Conservation (phyloP, 2,113 vertebrate genomes). For the Stigmatopora argus region DNA sequence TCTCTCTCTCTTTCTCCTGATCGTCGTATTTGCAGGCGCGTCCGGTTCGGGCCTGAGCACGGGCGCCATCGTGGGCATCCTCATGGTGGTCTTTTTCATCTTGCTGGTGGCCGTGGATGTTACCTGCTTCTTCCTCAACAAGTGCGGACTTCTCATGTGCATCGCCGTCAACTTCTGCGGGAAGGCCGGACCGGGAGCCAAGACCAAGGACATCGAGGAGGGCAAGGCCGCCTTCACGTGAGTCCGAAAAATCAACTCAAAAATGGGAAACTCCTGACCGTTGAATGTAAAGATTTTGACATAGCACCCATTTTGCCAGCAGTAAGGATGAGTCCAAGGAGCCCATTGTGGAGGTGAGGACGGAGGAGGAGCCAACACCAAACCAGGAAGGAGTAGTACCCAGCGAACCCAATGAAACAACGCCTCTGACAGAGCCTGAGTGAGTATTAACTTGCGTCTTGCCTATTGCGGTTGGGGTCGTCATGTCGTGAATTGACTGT, state of each 20-base stretch:
- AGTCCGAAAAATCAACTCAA: slow-evolving; percentile 45
- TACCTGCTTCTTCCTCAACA: slow-evolving; percentile 98
- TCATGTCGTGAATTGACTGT: too few relatives aligned
- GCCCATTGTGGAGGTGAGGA: slow-evolving; percentile 94
- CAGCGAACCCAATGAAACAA: slow-evolving; percentile 95
- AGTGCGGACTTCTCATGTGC: slow-evolving; percentile 97
- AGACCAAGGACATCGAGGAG: slow-evolving; percentile 95
- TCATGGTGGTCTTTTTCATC: slow-evolving; percentile 88
- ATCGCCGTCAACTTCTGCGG: slow-evolving; percentile 94
- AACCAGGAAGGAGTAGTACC: slow-evolving; percentile 87
- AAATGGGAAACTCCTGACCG: too few relatives aligned
- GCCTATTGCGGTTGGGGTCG: not conserved
- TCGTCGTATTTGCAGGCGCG: slow-evolving; percentile 39
- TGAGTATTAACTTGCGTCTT: slow-evolving; percentile 59
- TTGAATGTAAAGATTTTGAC: too few relatives aligned
- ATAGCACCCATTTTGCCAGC: slow-evolving; percentile 16
- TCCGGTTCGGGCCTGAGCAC: slow-evolving; percentile 79
- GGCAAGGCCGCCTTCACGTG: slow-evolving; percentile 95
- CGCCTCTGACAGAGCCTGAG: slow-evolving; percentile 93
- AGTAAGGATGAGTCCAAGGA: slow-evolving; percentile 99
- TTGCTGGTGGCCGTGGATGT: slow-evolving; percentile 88
- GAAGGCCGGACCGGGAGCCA: slow-evolving; percentile 86
- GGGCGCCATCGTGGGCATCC: slow-evolving; percentile 93
- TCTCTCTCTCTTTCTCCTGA: not conserved
- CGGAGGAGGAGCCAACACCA: slow-evolving; percentile 86